A percentile compares a stretch with the other conserved stretches of the same genome.
These are phyloP conservation scores for Dastarcus helophoroides DNA, from an alignment of 2,888 invertebrate species.

Conservation along the genomic window DNA sequence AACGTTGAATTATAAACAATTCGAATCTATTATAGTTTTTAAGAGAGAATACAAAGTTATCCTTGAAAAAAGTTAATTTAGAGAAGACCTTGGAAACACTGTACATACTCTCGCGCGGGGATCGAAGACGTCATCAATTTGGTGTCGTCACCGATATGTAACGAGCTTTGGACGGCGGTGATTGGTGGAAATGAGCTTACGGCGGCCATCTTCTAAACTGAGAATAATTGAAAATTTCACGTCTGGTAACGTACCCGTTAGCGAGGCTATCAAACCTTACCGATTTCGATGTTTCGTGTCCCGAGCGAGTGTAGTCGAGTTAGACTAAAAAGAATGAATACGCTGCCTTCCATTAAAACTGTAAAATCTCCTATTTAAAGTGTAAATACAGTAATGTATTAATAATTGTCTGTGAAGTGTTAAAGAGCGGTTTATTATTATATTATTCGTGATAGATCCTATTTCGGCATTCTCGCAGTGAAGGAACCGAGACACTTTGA, in stretches of 20 bases:
- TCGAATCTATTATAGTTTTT: too few species aligned
- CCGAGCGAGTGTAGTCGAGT: constrained; percentile 11
- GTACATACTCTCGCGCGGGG: constrained; percentile 34
- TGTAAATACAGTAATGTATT: constrained; percentile 18
- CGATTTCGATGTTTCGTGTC: neutral
- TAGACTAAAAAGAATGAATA: constrained; percentile 16
- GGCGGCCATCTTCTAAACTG: constrained; percentile 60
- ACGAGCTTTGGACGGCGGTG: constrained; percentile 24
- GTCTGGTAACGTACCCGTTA: constrained; percentile 45
- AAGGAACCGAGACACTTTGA: constrained; percentile 32
- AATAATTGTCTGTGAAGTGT: constrained; percentile 8
- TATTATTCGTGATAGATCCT: constrained; percentile 4
- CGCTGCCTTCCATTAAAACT: constrained; percentile 21
- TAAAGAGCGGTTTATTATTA: constrained; percentile 4
- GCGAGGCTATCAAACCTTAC: constrained; percentile 37
- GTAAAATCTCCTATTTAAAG: constrained; percentile 12
- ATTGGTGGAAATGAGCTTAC: constrained; percentile 34
- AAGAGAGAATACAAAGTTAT: too few species aligned
- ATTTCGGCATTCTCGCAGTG: constrained; percentile 28
- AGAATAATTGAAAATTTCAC: constrained; percentile 38
- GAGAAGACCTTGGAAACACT: constrained; percentile 37
- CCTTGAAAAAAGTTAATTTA: constrained; percentile 25
- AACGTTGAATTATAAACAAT: too few species aligned
- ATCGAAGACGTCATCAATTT: constrained; percentile 34
- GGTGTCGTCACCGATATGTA: constrained; percentile 35